Evolutionary conservation across 1,140 invertebrate genomes (phyloP), one percentile per base, ranked within the genome.

Genomic region (Polypedilum pembai): DNA sequence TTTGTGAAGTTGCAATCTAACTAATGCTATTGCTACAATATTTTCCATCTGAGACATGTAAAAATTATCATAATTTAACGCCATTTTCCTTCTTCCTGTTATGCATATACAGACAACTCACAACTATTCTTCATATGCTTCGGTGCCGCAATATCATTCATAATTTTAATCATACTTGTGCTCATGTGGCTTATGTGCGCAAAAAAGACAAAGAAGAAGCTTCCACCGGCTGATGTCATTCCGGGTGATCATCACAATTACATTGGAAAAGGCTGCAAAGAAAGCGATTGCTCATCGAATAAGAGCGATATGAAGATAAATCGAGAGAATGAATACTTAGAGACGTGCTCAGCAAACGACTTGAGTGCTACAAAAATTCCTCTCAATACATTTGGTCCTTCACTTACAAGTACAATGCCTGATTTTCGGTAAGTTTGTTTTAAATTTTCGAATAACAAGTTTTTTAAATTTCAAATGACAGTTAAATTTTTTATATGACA

Each of bases 211-310:
- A 73, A 73, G 45, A 73, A 73, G 8, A 40, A 66, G n/a, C 74
- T 73, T 24, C 74, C 66, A 33, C 74, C 74, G 12, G 74, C 74
- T n/a, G 74, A 75, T 45, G 40, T 75, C n/a, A 75, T 75, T 15
- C 74, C 74, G 45, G 73, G n/a, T n/a, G n/a, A 74, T 74, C 20
- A 73, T 33, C 21, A 74, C n/a, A 74, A 74, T 74, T 74, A 41
- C 20, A n/a, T 21, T 20, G 33, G 40, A 7, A 41, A 74, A 17
- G 66, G 17, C 20, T 40, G 40, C 24, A 73, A 40, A 15, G 40
- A 73, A 17, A 73, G 24, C 21, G 40, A 41, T 73, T 73, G 40
- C 73, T 20, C 73, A 8, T 73, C 41, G 17, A 74, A 74, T 33
- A 74, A 74, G 69, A 74, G 56, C 18, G 74, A 74, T 69, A 66